Conservation (phyloP, 2,113 vertebrate species). For the Phoenicopterus ruber region DNA sequence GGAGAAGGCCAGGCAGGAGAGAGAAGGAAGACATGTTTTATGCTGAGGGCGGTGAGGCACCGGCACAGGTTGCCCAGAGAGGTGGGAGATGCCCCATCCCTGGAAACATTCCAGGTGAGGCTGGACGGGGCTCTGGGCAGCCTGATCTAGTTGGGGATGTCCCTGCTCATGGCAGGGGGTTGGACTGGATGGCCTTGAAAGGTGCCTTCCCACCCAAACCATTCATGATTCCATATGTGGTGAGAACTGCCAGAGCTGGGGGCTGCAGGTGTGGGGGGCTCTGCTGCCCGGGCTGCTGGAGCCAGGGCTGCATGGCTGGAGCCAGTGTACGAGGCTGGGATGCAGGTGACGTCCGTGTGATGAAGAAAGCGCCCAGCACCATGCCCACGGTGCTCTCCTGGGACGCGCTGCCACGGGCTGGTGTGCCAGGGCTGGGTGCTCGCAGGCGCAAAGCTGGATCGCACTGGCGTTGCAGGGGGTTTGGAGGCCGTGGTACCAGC, state of each 20-base stretch:
- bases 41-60: accelerated
- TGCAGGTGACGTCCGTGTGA: background rate
- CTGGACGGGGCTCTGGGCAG: background rate
- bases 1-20: slow-evolving; percentile 77
- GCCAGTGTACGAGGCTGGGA: slow-evolving; percentile 65
- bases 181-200: background rate
- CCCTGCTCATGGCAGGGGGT: background rate
- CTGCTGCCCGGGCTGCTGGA: slow-evolving; percentile 67
- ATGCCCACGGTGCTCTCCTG: slow-evolving; percentile 44
- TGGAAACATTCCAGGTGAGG: accelerated
- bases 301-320: slow-evolving; percentile 66
- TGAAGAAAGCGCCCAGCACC: background rate
- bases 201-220: background rate
- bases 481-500: background rate
- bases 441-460: slow-evolving; percentile 60
- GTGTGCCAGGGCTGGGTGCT: slow-evolving; percentile 66
- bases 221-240: slow-evolving; percentile 51
- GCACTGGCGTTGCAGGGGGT: slow-evolving; percentile 41
- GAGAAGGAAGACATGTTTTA: background rate
- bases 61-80: background rate
- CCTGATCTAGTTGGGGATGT: background rate
- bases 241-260: slow-evolving; percentile 77
- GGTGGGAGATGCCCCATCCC: background rate
- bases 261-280: slow-evolving; percentile 79
- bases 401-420: slow-evolving; percentile 46